Percentiles rank a stretch among this genome's conserved stretches.
Evolutionary conservation across 2,113 vertebrate genomes (phyloP).

Genomic region (Protomyctophum bolini): DNA sequence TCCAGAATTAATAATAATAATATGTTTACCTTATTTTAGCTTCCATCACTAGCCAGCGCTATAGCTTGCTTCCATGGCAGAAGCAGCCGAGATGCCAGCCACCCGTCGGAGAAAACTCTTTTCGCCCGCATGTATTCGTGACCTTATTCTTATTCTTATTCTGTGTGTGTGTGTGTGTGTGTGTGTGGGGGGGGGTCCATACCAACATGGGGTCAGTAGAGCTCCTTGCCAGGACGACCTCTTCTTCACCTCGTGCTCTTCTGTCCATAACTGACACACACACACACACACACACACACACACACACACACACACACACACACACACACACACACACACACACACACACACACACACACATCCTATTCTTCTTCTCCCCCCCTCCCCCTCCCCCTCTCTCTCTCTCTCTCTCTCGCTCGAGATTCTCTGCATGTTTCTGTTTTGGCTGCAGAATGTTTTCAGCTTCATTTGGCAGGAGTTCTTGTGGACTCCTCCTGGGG

Average conservation of each 20-base stretch:
- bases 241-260: background rate
- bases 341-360: background rate
- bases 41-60: too few species aligned
- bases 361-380: background rate
- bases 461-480: slow-evolving; percentile 30
- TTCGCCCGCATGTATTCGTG: too few species aligned
- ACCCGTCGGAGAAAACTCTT: too few species aligned
- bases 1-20: too few species aligned
- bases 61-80: too few species aligned
- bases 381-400: background rate
- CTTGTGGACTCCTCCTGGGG: slow-evolving; percentile 9
- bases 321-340: too few species aligned
- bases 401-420: slow-evolving; percentile 13
- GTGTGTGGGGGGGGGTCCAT: background rate
- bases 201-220: background rate
- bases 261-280: background rate
- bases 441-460: slow-evolving; percentile 18
- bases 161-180: slow-evolving; percentile 5
- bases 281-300: background rate
- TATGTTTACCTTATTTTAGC: too few species aligned
- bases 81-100: too few species aligned
- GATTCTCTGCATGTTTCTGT: slow-evolving; percentile 28
- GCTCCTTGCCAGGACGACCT: background rate
- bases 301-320: too few species aligned
- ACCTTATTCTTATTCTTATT: background rate